phyloP scores from a whole-genome alignment of 2,113 vertebrate species.

The Siniperca chuatsi region DNA sequence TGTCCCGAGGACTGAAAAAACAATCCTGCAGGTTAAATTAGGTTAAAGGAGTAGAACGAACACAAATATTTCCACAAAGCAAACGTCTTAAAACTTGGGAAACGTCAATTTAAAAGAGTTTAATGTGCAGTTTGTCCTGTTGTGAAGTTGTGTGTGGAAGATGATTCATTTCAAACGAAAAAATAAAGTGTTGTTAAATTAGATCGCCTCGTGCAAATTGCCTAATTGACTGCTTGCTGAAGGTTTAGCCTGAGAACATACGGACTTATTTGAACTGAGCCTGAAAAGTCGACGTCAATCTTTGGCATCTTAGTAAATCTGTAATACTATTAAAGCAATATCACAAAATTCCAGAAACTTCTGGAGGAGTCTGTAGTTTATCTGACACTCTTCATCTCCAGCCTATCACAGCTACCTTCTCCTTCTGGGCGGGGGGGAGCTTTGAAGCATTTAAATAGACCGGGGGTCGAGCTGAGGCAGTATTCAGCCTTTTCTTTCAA shows the following conservation, averaged over 20 bases:
- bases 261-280: neutral
- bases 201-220: no score
- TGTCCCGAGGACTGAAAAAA: neutral
- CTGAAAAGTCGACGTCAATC: neutral
- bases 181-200: neutral
- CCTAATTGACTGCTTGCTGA: neutral
- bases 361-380: constrained; percentile 51
- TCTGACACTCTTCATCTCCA: constrained; percentile 67
- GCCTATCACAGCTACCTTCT: constrained; percentile 55
- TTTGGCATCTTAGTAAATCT: neutral
- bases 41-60: neutral
- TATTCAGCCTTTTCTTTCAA: constrained; percentile 57
- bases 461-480: neutral
- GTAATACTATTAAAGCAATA: neutral
- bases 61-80: no score
- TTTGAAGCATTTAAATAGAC: constrained; percentile 58
- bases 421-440: constrained; percentile 32
- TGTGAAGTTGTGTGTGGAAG: no score
- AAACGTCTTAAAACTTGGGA: no score
- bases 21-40: neutral
- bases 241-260: neutral
- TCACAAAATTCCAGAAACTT: constrained; percentile 44
- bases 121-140: neutral
- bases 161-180: neutral
- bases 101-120: neutral